phyloP scores from a whole-genome alignment of 2,797 vertebrate genomes.

The Eidolon dupreanum region DNA sequence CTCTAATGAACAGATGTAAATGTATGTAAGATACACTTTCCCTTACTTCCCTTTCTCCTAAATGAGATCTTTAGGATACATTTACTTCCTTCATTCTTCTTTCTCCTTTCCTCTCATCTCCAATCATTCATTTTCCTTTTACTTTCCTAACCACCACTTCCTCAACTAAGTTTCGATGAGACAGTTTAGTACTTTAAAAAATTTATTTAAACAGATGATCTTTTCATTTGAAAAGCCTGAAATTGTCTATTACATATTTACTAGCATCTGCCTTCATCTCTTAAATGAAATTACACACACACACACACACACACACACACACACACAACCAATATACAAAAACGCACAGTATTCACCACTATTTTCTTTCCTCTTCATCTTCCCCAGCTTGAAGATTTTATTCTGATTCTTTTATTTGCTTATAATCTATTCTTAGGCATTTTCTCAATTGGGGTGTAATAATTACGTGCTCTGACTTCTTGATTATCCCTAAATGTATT shows the following conservation, averaged over 20 bases:
- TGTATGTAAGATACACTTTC: background rate
- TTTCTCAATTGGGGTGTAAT: background rate
- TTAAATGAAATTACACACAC: background rate
- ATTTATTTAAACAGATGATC: background rate
- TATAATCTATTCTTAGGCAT: background rate
- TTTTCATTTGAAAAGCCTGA: background rate
- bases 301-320: background rate
- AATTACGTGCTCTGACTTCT: background rate
- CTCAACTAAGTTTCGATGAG: background rate
- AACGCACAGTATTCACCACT: background rate
- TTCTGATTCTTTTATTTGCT: conserved; percentile 1
- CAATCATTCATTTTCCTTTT: background rate
- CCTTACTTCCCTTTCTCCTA: background rate
- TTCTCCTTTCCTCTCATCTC: background rate
- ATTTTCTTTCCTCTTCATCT: background rate
- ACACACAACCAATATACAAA: background rate
- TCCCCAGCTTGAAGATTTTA: conserved; percentile 21
- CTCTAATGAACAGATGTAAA: background rate
- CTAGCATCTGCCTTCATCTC: background rate
- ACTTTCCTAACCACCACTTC: background rate
- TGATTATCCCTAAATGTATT: background rate
- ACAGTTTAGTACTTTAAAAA: background rate
- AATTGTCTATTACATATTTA: background rate
- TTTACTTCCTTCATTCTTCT: background rate
- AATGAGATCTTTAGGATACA: background rate